Percentiles rank a stretch among this genome's conserved stretches.
These are phyloP conservation scores for Cyprinodon tularosa DNA, from an alignment of 2,113 vertebrate genomes.

Conservation along the genomic window DNA sequence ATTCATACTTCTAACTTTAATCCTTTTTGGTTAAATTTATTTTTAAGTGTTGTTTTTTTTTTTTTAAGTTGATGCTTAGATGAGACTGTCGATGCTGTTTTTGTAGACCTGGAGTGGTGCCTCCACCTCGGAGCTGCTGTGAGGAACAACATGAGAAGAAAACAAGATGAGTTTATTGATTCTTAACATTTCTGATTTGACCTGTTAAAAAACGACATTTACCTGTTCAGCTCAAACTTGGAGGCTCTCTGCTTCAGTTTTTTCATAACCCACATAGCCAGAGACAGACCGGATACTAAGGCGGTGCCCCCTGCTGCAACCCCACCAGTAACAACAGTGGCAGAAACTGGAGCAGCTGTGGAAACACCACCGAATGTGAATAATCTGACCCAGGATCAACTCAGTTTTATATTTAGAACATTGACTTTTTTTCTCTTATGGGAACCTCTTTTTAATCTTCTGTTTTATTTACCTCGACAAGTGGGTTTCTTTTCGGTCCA, in stretches of 20 bases:
- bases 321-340: slow-evolving; percentile 3
- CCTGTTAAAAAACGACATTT: slow-evolving; percentile 6
- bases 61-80: slow-evolving; percentile 52
- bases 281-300: slow-evolving; percentile 35
- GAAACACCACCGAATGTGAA: slow-evolving; percentile 8
- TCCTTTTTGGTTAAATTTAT: neutral
- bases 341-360: slow-evolving; percentile 37
- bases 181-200: neutral
- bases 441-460: neutral
- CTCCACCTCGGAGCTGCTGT: slow-evolving; percentile 68
- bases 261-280: slow-evolving; percentile 65
- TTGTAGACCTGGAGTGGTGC: slow-evolving; percentile 69
- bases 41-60: neutral
- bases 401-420: neutral
- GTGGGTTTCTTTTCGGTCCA: slow-evolving; percentile 68
- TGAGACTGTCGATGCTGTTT: slow-evolving; percentile 75
- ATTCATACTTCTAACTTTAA: neutral
- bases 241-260: slow-evolving; percentile 57
- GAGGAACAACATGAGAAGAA: slow-evolving; percentile 21
- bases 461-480: slow-evolving; percentile 66
- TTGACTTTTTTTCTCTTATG: neutral
- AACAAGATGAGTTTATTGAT: slow-evolving; percentile 11
- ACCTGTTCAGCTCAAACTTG: slow-evolving; percentile 77
- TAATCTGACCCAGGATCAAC: neutral
- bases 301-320: slow-evolving; percentile 46